Conservation (phyloP, 2,113 vertebrate genomes). For the Cettia cetti region DNA sequence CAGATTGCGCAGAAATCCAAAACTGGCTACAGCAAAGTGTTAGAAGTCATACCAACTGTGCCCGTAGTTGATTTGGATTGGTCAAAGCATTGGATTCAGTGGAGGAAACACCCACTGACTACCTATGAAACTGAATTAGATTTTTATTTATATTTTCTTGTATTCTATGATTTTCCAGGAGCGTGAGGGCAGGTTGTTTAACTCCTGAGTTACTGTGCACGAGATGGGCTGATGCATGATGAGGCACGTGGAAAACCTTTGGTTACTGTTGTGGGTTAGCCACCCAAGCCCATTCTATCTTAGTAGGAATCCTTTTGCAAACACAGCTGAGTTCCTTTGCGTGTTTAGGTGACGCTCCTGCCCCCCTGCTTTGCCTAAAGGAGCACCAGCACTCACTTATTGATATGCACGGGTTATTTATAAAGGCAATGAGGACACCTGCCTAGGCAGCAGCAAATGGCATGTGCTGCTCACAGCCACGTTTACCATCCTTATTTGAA, state of each 20-base stretch:
- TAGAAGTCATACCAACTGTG: neutral
- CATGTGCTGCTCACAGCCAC: rapidly evolving
- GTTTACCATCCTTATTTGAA: neutral
- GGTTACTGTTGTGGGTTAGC: neutral
- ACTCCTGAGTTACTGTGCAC: neutral
- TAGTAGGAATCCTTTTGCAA: neutral
- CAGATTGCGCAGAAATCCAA: neutral
- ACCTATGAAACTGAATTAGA: rapidly evolving
- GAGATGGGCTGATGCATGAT: neutral
- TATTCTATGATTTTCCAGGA: neutral
- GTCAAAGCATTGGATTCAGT: neutral
- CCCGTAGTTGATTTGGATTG: neutral
- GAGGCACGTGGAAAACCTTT: neutral
- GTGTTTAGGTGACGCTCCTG: neutral
- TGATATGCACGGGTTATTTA: neutral
- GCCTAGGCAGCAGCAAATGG: rapidly evolving
- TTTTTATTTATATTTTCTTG: neutral
- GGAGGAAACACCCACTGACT: neutral
- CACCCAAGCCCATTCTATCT: neutral
- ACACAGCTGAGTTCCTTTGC: neutral
- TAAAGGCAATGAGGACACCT: neutral
- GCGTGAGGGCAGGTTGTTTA: neutral
- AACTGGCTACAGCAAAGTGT: neutral
- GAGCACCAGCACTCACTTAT: neutral
- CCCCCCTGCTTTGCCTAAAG: neutral